phyloP scores from a whole-genome alignment of 2,888 invertebrate genomes.

The Sympetrum striolatum region DNA sequence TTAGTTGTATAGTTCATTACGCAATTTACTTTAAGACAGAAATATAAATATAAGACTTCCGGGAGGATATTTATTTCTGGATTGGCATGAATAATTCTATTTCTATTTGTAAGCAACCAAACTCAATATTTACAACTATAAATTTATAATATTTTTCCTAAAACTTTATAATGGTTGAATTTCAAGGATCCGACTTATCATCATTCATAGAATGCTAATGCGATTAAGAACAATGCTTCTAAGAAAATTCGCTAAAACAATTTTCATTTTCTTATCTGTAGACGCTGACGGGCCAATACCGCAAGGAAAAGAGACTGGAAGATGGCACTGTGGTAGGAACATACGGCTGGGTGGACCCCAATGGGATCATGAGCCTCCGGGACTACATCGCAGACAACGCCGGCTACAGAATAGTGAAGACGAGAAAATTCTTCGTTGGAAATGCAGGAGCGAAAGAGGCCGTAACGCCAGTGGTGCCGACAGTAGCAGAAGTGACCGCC shows the following conservation, averaged over 20 bases:
- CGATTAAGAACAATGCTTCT: not conserved
- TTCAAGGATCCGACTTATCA: no score
- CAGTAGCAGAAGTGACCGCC: slow-evolving; percentile 50
- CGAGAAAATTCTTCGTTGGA: slow-evolving; percentile 82
- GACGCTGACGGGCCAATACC: slow-evolving; percentile 54
- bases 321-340: slow-evolving; percentile 89
- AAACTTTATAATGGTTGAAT: no score
- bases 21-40: no score
- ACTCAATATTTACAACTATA: no score
- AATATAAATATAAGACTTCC: no score
- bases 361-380: slow-evolving; percentile 79
- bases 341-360: slow-evolving; percentile 87
- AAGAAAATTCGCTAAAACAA: not conserved
- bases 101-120: no score
- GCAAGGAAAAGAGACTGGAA: slow-evolving; percentile 81
- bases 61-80: no score
- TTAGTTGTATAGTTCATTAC: no score
- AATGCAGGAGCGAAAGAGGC: slow-evolving; percentile 62
- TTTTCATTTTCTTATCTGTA: slow-evolving; percentile 46
- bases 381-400: slow-evolving; percentile 88
- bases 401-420: slow-evolving; percentile 60
- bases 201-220: no score
- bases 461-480: slow-evolving; percentile 49
- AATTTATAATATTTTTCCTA: no score
- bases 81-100: no score